Evolutionary conservation across 64 coral and sea anemone genomes (phyloP).

Genomic region (Porites lutea): DNA sequence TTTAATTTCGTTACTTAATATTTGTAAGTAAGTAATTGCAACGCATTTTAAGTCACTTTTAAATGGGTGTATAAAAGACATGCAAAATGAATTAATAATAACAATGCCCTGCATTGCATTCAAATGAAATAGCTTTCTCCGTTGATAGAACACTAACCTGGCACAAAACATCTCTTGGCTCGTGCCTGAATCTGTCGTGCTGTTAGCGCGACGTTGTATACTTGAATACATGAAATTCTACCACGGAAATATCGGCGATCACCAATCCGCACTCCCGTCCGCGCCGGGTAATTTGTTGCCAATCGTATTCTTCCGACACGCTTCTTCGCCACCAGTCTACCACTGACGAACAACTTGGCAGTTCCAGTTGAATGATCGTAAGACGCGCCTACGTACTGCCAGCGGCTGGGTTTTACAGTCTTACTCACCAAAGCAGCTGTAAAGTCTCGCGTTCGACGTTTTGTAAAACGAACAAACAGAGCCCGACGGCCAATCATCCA

Average conservation of each 20-base stretch:
- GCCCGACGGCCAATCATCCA: slow-evolving; percentile 58
- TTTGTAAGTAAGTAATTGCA: too few species aligned
- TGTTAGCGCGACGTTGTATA: slow-evolving; percentile 72
- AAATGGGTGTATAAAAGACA: too few species aligned
- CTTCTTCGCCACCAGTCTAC: slow-evolving; percentile 58
- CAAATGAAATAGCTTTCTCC: too few species aligned
- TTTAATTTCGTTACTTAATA: too few species aligned
- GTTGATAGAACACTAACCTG: slow-evolving; percentile 33
- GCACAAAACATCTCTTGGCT: slow-evolving; percentile 68
- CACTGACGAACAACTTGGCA: slow-evolving; percentile 66
- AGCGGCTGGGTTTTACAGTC: slow-evolving; percentile 34
- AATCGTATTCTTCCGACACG: slow-evolving; percentile 77
- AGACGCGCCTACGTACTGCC: slow-evolving; percentile 81
- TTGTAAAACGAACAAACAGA: slow-evolving; percentile 70
- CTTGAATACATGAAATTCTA: slow-evolving; percentile 86
- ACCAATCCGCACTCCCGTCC: slow-evolving; percentile 65
- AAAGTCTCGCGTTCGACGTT: slow-evolving; percentile 9
- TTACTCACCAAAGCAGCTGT: slow-evolving; percentile 52
- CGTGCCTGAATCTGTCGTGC: slow-evolving; percentile 72
- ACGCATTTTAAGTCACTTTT: too few species aligned
- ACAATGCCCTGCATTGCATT: too few species aligned
- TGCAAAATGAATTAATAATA: too few species aligned
- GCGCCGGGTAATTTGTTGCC: slow-evolving; percentile 77
- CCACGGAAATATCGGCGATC: slow-evolving; percentile 80
- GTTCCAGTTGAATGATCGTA: slow-evolving; percentile 79